Conservation (phyloP, 1,140 invertebrate genomes). For the Sarcophaga peregrina region DNA sequence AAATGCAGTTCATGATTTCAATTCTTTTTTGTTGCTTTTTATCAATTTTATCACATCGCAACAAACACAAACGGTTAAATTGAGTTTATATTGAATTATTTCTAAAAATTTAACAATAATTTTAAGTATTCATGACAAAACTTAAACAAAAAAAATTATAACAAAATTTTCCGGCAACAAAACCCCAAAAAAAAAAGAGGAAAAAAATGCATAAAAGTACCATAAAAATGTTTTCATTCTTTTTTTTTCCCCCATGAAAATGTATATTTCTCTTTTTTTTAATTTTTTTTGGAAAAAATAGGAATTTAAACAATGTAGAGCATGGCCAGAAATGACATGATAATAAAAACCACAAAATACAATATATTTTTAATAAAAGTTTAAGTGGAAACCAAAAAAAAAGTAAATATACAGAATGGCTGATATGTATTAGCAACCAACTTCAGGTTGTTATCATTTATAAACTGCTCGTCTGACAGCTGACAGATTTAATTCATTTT, state of each 20-base stretch:
- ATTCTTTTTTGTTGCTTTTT: background rate
- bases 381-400: background rate
- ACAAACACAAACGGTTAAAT: background rate
- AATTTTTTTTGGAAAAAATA: background rate
- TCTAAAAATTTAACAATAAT: conserved; percentile 3
- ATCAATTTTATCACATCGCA: background rate
- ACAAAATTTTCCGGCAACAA: background rate
- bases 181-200: background rate
- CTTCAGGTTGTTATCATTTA: too few relatives aligned
- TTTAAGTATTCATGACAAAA: background rate
- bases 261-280: too few relatives aligned
- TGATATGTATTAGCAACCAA: too few relatives aligned
- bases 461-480: too few relatives aligned
- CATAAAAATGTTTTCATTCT: too few relatives aligned
- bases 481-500: too few relatives aligned
- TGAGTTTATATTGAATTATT: conserved; percentile 1
- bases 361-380: background rate
- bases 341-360: background rate
- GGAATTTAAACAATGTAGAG: conserved; percentile 4
- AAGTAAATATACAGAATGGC: too few relatives aligned
- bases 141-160: background rate
- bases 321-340: conserved; percentile 9
- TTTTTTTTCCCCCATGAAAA: too few relatives aligned
- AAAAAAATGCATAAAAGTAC: background rate
- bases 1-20: too few relatives aligned